Evolutionary conservation across 2,888 invertebrate species (phyloP), one percentile per base, ranked within the genome.

Genomic region (Noctua janthina): DNA sequence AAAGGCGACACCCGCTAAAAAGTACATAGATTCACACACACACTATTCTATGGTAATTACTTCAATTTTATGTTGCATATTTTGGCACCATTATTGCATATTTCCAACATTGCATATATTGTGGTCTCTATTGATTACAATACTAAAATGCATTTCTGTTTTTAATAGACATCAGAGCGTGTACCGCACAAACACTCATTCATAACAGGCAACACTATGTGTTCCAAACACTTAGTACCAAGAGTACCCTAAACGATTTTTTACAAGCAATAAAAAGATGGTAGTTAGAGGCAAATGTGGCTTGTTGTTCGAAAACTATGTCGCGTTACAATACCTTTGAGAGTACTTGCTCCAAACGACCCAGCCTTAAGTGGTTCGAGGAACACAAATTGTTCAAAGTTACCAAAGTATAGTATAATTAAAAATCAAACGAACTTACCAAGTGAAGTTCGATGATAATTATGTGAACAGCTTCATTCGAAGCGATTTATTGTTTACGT

Each of bases 351-450:
- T 64, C 76, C 78, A 85, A 87, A 87, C 75, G 87, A 77, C 43
- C 54, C 70, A 29, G 62, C 69, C 83, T 70, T 59, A 87, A 87
- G 81, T 83, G 85, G 85, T 79, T 56, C 51, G n/a, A 70, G 51
- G 23, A 78, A 39, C 81, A 72, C 81, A 83, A 87, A 87, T 87
- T 87, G 87, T 79, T 76, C 74, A 54, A 85, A 87, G 74, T 87
- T 87, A 4, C 79, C 43, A 70, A 81, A 87, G 87, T 86, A 82
- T 82, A 76, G 64, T 66, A 73, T 75, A 39, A 39, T 39, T 39
- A 39, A 54, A 54, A 54, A 54, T 20, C 54, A 54, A 54, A 54
- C 54, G 20, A 54, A 54, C 54, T 54, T 54, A 54, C 54, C 54
- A 54, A 54, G 54, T 54, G 54, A 54, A 54, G 54, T 54, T 54